Evolutionary conservation across 2,888 invertebrate genomes (phyloP).

Genomic region (Platycheirus albimanus): DNA sequence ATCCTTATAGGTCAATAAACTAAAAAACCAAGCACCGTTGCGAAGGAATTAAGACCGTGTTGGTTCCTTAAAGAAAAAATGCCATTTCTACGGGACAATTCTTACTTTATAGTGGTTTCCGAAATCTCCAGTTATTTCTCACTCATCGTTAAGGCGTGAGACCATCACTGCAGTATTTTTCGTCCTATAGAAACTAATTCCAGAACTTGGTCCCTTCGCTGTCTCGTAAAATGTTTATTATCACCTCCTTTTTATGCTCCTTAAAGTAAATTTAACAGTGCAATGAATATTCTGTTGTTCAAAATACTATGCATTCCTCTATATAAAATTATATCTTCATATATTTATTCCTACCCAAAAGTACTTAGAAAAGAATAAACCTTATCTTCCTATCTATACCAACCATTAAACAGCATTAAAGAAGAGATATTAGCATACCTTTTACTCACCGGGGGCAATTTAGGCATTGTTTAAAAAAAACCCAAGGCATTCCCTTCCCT

Average conservation of each 20-base stretch:
- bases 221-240: not conserved
- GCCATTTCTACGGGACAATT: no score
- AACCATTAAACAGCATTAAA: slow-evolving; percentile 17
- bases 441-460: not conserved
- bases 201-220: no score
- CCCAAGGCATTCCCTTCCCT: not conserved
- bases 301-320: not conserved
- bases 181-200: no score
- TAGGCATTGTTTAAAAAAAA: slow-evolving; percentile 21
- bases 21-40: no score
- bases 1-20: no score
- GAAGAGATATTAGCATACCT: slow-evolving; percentile 5
- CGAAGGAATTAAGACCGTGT: no score
- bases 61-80: no score
- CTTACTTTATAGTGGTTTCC: no score
- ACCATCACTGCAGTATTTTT: no score
- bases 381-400: slow-evolving; percentile 23
- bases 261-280: not conserved
- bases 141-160: no score
- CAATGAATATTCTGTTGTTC: not conserved
- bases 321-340: not conserved
- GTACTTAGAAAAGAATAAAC: slow-evolving; percentile 6
- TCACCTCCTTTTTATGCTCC: not conserved
- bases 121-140: no score
- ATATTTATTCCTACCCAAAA: not conserved